phyloP scores from a whole-genome alignment of 2,113 vertebrate species.

The Corythornis vintsioides region DNA sequence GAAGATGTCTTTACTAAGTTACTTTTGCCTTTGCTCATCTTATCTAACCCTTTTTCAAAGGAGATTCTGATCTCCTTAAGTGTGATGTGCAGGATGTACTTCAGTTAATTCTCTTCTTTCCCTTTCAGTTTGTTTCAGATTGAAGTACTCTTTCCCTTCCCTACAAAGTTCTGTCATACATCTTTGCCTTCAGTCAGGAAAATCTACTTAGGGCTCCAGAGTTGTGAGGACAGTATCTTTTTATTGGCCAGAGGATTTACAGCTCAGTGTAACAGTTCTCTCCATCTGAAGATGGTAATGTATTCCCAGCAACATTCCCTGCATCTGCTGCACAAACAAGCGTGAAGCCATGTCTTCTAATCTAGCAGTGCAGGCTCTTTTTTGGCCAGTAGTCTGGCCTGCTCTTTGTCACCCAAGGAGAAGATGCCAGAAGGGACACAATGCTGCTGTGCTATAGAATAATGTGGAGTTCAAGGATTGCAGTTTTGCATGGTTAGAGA shows the following conservation, averaged over 20 bases:
- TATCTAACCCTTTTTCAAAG: constrained; percentile 16
- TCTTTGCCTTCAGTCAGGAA: background rate
- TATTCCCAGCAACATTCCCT: background rate
- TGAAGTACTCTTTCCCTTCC: background rate
- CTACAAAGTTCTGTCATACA: background rate
- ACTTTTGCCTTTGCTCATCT: constrained; percentile 7
- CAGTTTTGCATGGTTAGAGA: background rate
- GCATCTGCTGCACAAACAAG: background rate
- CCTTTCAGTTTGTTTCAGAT: background rate
- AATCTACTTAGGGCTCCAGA: background rate
- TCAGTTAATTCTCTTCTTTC: constrained; percentile 12
- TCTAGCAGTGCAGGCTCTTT: background rate
- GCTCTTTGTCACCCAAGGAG: background rate
- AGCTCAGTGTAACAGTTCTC: background rate
- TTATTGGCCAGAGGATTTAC: background rate
- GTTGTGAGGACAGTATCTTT: background rate
- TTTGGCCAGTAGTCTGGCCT: background rate
- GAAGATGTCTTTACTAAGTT: constrained; percentile 9
- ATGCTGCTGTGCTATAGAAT: background rate
- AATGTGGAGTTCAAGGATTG: background rate
- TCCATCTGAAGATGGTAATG: background rate
- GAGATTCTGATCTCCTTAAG: background rate
- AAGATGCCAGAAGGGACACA: background rate
- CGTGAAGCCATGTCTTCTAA: background rate
- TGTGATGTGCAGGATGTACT: background rate